A percentile compares a stretch with the other conserved stretches of the same genome.
Conservation (phyloP, 2,113 vertebrate genomes). For the Anguilla rostrata region DNA sequence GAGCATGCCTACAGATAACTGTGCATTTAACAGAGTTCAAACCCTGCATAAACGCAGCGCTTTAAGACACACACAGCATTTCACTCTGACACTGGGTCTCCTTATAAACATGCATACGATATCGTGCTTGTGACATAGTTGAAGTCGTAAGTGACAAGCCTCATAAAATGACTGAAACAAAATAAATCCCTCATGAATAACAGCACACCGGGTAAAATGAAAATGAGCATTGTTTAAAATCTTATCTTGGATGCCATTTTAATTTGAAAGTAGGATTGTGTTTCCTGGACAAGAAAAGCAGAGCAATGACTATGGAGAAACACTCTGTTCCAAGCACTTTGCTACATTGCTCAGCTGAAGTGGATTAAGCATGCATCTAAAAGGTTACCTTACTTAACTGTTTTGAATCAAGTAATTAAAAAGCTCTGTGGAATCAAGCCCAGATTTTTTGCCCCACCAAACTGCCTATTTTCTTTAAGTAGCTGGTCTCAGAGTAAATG, state of each 20-base stretch:
- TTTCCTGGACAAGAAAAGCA: slow-evolving; percentile 14
- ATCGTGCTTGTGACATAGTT: neutral
- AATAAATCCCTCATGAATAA: neutral
- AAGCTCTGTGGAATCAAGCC: slow-evolving; percentile 10
- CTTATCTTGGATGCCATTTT: neutral
- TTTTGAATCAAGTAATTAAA: slow-evolving; percentile 22
- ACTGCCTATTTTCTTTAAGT: slow-evolving; percentile 22
- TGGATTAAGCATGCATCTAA: slow-evolving; percentile 13
- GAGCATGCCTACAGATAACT: neutral
- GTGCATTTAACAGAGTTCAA: neutral
- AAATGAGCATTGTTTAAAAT: slow-evolving; percentile 8
- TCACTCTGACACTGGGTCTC: neutral
- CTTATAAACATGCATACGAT: neutral
- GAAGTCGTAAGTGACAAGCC: neutral
- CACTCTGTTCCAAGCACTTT: slow-evolving; percentile 18
- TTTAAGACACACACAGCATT: neutral
- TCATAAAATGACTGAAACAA: neutral
- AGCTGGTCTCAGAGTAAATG: slow-evolving; percentile 1
- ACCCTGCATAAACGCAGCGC: neutral
- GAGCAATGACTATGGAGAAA: slow-evolving; percentile 10
- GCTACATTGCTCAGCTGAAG: slow-evolving; percentile 19
- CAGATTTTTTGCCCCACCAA: neutral
- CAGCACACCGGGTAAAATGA: slow-evolving; percentile 14
- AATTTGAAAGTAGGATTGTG: slow-evolving; percentile 8
- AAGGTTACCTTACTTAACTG: slow-evolving; percentile 15